Conservation (phyloP, 2,888 invertebrate genomes). For the Busseola fusca region DNA sequence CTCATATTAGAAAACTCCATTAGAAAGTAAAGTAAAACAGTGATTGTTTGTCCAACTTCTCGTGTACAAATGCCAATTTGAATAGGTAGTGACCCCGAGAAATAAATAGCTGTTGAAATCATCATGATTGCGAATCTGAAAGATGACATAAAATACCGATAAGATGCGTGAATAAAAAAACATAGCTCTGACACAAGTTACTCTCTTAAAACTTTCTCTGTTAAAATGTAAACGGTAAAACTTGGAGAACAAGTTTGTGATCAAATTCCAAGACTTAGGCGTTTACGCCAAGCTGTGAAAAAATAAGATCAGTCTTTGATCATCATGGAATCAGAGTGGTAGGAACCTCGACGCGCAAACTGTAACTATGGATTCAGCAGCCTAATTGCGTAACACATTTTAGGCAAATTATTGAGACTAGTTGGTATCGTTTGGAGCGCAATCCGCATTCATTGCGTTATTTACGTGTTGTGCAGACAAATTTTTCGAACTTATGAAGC, state of each 20-base stretch:
- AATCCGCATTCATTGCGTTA: too few relatives aligned
- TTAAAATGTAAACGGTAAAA: neutral
- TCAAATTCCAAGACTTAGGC: neutral
- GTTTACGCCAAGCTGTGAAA: neutral
- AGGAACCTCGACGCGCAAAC: too few relatives aligned
- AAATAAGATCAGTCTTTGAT: neutral
- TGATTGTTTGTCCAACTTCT: conserved; percentile 20
- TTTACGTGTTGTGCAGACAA: too few relatives aligned
- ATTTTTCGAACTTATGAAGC: too few relatives aligned
- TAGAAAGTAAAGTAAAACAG: conserved; percentile 23
- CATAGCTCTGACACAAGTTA: neutral
- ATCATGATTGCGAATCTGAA: neutral
- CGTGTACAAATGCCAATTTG: neutral
- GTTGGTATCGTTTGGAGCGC: too few relatives aligned
- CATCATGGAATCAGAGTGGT: neutral
- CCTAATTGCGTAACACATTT: too few relatives aligned
- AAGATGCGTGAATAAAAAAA: neutral
- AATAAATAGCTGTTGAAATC: neutral
- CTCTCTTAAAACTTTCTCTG: neutral
- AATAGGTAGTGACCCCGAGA: conserved; percentile 16
- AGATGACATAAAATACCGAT: conserved; percentile 4
- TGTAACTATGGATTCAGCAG: too few relatives aligned
- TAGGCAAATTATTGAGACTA: too few relatives aligned
- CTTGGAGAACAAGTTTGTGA: neutral
- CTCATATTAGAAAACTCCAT: conserved; percentile 25